Base-by-base conservation (phyloP, 2,113 vertebrate genomes). In the Elgaria multicarinata region DNA sequence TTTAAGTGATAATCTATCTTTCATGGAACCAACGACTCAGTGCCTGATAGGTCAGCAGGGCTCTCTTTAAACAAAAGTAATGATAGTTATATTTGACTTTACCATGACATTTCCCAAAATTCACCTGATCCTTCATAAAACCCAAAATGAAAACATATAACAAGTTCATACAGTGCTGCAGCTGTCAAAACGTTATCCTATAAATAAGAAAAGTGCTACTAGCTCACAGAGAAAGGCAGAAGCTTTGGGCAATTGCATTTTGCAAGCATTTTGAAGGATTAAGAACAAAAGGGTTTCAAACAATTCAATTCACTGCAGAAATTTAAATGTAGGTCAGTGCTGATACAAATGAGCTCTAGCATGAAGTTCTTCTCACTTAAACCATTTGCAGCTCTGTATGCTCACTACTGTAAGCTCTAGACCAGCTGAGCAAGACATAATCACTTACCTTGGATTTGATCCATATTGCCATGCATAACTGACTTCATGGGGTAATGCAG, bases 11-110 rank as follows among this genome's bases (percentile, higher is more conserved):
- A 79, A 79, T 67, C 39, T 67, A 28, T n/a, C 67, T 62, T 28
- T 67, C 28, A 7, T 53, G 22, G 76, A 87, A 42, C 75, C 74
- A 78, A 86, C 71, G 87, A 18, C 46, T 55, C n/a, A 71, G 13
- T 4, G 1, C 28, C 78, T 58, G 67, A 82, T 26, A 71, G 46
- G 76, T 88, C 74, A 84, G 82, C 44, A 78, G 42, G n/a, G 18
- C n/a, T 42, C 46, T 55, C 46, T 39, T 44, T 89, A 67, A 39
- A 69, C 88, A 78, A 78, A 55, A 67, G 62, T 42, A 66, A 84
- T 77, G 44, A 89, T 44, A 69, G 46, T 78, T 58, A 39, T 77
- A 78, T 89, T 69, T 89, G 74, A 85, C 81, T 89, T 89, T 53
- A 36, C 39, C 64, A 16, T 67, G 24, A 83, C 66, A 42, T 62